Percentiles rank a stretch among this genome's conserved stretches.
Evolutionary conservation across 2,113 vertebrate species (phyloP).

Genomic region (Empidonax alnorum): DNA sequence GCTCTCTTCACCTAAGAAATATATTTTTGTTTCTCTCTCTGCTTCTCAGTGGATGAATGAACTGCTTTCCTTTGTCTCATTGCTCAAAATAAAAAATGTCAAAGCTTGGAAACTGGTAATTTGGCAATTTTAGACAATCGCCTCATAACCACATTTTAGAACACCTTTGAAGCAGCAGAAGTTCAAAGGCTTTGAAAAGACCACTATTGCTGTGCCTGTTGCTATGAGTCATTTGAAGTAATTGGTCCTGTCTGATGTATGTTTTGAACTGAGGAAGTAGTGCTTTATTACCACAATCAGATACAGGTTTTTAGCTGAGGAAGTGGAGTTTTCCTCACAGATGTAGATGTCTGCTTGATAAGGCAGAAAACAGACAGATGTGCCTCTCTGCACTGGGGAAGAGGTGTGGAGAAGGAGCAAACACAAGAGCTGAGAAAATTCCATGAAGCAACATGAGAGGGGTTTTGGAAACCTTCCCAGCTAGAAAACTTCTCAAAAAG

Average conservation of each 20-base stretch:
- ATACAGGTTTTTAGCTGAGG: constrained; percentile 85
- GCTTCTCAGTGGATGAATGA: not conserved
- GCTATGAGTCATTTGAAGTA: constrained; percentile 86
- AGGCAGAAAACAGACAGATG: constrained; percentile 85
- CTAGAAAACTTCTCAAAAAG: constrained; percentile 67
- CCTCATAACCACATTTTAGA: constrained; percentile 78
- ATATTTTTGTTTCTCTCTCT: not conserved
- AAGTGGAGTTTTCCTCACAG: constrained; percentile 85
- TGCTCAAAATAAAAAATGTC: constrained; percentile 75
- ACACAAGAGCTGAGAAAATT: constrained; percentile 77
- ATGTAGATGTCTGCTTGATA: constrained; percentile 85
- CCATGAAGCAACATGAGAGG: constrained; percentile 62
- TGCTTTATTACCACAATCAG: constrained; percentile 90
- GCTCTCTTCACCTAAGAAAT: not conserved
- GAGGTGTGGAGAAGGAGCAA: constrained; percentile 78
- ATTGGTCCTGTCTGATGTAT: constrained; percentile 89
- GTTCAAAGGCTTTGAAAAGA: constrained; percentile 85
- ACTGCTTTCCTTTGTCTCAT: constrained; percentile 59
- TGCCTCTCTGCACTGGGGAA: constrained; percentile 78
- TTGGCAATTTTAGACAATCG: constrained; percentile 81
- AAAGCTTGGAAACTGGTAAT: constrained; percentile 79
- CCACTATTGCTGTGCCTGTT: constrained; percentile 77
- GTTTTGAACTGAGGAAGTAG: constrained; percentile 86
- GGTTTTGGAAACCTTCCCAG: constrained; percentile 76
- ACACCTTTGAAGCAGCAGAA: constrained; percentile 86